Evolutionary conservation across 2,113 vertebrate genomes (phyloP).

Genomic region (Kobus ellipsiprymnus): DNA sequence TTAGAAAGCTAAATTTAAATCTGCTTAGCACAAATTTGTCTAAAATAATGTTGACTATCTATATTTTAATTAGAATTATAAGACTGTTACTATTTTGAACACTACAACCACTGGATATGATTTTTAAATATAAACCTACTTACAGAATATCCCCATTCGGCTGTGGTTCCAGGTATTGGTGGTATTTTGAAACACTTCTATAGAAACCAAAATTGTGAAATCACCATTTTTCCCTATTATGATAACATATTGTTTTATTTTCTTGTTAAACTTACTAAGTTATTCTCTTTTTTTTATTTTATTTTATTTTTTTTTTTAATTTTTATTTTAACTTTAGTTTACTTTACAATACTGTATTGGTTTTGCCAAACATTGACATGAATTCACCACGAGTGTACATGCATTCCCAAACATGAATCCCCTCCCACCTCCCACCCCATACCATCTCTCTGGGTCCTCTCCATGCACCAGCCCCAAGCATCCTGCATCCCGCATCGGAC

Average conservation of each 20-base stretch:
- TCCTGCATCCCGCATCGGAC: too few relatives aligned
- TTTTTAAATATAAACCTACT: not conserved
- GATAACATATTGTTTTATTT: not conserved
- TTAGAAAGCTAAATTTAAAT: slow-evolving; percentile 15
- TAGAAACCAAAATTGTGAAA: not conserved
- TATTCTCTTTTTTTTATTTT: not conserved
- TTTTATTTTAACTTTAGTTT: too few relatives aligned
- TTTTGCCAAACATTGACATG: too few relatives aligned
- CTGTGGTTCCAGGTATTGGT: not conserved
- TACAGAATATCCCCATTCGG: not conserved
- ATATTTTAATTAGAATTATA: not conserved
- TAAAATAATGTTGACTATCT: not conserved
- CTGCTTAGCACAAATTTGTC: not conserved
- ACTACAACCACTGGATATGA: not conserved
- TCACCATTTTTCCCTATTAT: not conserved
- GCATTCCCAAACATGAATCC: too few relatives aligned
- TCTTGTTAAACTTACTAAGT: not conserved
- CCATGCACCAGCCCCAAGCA: too few relatives aligned
- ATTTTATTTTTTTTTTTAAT: too few relatives aligned
- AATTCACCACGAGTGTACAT: too few relatives aligned
- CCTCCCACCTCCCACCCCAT: too few relatives aligned
- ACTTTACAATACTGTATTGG: too few relatives aligned
- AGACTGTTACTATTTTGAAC: not conserved
- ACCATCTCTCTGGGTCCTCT: too few relatives aligned
- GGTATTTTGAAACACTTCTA: not conserved